Percentiles rank a stretch among this genome's conserved stretches.
Evolutionary conservation across 2,797 vertebrate species (phyloP).

Genomic region (Melanogrammus aeglefinus): DNA sequence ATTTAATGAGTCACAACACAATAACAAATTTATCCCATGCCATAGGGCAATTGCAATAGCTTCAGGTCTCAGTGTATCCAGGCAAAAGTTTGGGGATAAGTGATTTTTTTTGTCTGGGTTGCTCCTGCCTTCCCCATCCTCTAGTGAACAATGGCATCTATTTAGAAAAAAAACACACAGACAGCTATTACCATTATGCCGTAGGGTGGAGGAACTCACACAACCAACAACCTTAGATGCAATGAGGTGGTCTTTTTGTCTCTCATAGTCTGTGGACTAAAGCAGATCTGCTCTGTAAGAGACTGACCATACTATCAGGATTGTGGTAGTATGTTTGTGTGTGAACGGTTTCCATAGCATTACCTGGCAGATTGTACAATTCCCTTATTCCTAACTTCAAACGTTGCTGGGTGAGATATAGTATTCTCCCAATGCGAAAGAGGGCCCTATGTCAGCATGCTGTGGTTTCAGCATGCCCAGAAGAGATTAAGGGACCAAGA

Average conservation of each 20-base stretch:
- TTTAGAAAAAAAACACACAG: not conserved
- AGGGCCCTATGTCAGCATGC: not conserved
- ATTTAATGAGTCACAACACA: not conserved
- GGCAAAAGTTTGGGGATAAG: not conserved
- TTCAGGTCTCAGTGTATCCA: not conserved
- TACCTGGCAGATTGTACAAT: too few species aligned
- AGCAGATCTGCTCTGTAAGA: not conserved
- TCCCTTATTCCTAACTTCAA: not conserved
- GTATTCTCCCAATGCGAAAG: not conserved
- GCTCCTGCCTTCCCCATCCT: not conserved
- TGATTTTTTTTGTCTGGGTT: not conserved
- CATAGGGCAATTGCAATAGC: not conserved
- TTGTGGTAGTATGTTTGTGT: not conserved
- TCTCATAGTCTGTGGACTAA: not conserved
- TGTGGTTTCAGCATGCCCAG: not conserved
- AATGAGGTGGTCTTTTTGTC: not conserved
- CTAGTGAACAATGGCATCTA: conserved; percentile 7
- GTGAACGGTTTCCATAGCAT: not conserved
- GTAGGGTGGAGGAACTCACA: not conserved
- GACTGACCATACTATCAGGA: not conserved
- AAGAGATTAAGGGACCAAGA: not conserved
- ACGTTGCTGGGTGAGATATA: not conserved
- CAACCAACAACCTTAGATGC: not conserved
- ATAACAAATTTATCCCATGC: not conserved
- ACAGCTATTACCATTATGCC: not conserved